phyloP scores from a whole-genome alignment of 2,113 vertebrate species.

The Chiloscyllium plagiosum region DNA sequence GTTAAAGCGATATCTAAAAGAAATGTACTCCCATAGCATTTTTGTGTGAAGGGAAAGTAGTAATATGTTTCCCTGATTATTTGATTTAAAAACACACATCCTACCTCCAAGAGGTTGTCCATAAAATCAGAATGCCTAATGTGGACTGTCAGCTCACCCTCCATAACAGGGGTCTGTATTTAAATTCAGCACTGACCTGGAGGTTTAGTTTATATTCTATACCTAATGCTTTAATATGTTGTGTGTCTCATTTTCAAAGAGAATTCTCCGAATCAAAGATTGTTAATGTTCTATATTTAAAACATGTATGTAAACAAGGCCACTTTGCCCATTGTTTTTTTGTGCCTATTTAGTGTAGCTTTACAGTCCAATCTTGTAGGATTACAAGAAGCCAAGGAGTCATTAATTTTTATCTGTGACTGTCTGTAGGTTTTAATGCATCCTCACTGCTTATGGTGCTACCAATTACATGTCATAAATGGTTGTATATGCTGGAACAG shows the following conservation, averaged over 20 bases:
- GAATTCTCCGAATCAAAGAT: background rate
- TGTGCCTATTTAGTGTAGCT: constrained; percentile 56
- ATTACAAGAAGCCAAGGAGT: constrained; percentile 77
- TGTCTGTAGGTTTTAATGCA: constrained; percentile 78
- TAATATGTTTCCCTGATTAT: background rate
- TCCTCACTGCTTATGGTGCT: constrained; percentile 74
- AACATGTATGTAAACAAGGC: constrained; percentile 18
- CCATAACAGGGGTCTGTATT: background rate
- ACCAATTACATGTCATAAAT: constrained; percentile 79
- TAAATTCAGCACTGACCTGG: background rate
- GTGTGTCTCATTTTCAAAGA: background rate
- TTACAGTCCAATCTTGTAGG: constrained; percentile 57
- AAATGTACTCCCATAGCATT: background rate
- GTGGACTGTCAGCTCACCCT: background rate
- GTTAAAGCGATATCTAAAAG: background rate
- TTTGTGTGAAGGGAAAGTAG: background rate
- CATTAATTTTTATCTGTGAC: constrained; percentile 79
- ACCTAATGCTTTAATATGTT: background rate
- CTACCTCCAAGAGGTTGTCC: background rate
- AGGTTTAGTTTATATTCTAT: background rate
- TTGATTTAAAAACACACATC: background rate
- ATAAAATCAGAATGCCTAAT: background rate
- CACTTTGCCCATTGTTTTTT: constrained; percentile 63
- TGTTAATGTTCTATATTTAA: background rate
- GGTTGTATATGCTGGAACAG: constrained; percentile 71